Conservation (phyloP, 2,888 invertebrate species). For the Rotaria socialis region DNA sequence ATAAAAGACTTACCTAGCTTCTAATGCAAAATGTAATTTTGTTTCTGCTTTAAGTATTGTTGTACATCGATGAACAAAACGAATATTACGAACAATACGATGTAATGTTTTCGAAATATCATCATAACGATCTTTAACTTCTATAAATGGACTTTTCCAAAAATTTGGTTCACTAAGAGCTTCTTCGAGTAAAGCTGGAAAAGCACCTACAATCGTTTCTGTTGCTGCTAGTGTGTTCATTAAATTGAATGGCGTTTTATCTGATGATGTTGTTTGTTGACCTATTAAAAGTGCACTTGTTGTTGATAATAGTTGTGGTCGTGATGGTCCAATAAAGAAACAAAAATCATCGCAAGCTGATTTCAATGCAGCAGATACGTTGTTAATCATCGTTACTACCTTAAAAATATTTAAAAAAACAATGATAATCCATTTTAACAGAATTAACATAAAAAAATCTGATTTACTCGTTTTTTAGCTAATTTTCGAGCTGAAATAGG, state of each 20-base stretch:
- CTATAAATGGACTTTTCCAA: neutral
- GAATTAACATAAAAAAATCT: neutral
- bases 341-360: neutral
- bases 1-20: neutral
- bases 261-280: neutral
- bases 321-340: neutral
- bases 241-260: neutral
- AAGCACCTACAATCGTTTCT: neutral
- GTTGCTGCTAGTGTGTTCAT: neutral
- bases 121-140: conserved; percentile 9
- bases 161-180: neutral
- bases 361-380: neutral
- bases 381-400: neutral
- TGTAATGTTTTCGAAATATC: neutral
- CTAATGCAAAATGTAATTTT: neutral
- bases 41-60: conserved; percentile 33
- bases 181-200: conserved; percentile 7
- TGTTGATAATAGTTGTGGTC: neutral
- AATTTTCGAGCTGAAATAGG: neutral
- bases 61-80: conserved; percentile 1
- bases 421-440: no score
- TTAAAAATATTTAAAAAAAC: neutral
- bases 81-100: neutral
- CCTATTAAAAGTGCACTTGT: neutral
- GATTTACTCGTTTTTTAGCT: neutral